phyloP scores from a whole-genome alignment of 2,113 vertebrate species.

The Nothoprocta perdicaria region DNA sequence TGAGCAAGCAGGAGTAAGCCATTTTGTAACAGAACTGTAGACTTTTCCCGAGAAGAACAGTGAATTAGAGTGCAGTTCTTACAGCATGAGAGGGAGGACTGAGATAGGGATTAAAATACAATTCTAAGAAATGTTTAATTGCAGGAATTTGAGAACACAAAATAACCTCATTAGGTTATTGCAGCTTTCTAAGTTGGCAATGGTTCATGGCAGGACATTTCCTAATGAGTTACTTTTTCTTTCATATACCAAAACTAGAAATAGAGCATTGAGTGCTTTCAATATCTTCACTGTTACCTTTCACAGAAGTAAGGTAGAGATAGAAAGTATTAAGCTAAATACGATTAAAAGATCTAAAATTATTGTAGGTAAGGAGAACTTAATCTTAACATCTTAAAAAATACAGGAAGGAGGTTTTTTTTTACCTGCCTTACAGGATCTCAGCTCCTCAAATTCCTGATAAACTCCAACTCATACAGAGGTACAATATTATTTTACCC shows the following conservation, averaged over 20 bases:
- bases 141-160: background rate
- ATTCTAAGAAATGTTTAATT: background rate
- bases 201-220: background rate
- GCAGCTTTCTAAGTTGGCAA: conserved; percentile 4
- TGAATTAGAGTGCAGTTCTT: background rate
- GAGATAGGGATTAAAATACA: background rate
- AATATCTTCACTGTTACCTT: conserved; percentile 4
- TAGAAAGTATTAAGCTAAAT: background rate
- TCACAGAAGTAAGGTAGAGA: background rate
- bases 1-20: conserved; percentile 13
- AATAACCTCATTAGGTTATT: background rate
- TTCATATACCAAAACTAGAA: background rate
- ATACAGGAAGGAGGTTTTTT: background rate
- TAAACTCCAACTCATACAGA: background rate
- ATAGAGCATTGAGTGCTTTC: background rate
- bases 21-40: background rate
- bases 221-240: background rate
- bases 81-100: background rate
- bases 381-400: background rate
- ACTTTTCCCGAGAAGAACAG: background rate
- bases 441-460: background rate
- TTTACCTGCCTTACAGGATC: background rate
- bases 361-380: background rate
- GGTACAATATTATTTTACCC: background rate
- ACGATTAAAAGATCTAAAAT: background rate